Evolutionary conservation across 2,888 invertebrate species (phyloP), one percentile per base, ranked within the genome.

Genomic region (Ophion ventricosus): DNA sequence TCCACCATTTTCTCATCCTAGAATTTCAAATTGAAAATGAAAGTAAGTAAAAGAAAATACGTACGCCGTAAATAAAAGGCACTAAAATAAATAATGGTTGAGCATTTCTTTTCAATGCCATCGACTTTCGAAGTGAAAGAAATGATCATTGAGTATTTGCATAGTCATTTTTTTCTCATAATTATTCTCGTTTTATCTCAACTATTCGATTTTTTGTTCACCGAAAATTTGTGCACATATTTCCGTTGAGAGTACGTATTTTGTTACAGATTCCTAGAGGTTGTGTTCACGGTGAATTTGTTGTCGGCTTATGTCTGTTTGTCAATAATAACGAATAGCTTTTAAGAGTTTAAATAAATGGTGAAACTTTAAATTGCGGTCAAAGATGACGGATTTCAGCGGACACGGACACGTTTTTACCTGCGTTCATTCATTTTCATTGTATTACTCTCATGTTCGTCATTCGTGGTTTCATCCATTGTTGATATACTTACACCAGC

Each of bases 351-450:
- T 64, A 11, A 75, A 64, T 75, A 75, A 75, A 64, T 75, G 64
- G 29, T 56, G 23, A 56, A 75, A 64, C 54, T 76, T 66, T 57
- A 20, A 66, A 59, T 66, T 43, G 40, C 56, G 66, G 7, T 64
- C 66, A 66, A 76, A 66, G 67, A 76, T 76, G 57, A 67, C 57
- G 67, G 64, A 75, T 75, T 66, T 57, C n/a, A 14, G 35, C 67
- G n/a, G 40, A 4, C n/a, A n/a, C n/a, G 57, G 35, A 23, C 17
- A 56, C 40, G 56, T 76, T 25, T 67, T 23, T 20, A 29, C 23
- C 3, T 54, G 63, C 54, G 20, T 75, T 54, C 54, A 54, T 61
- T 17, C 20, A 35, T 49, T 75, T 75, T 75, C 25, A 54, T 20
- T 64, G 26, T 26, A 8, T 75, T 14, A 54, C 20, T 75, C 49